Base-by-base conservation (phyloP, 2,797 vertebrate species). In the Notolepis coatsorum region DNA sequence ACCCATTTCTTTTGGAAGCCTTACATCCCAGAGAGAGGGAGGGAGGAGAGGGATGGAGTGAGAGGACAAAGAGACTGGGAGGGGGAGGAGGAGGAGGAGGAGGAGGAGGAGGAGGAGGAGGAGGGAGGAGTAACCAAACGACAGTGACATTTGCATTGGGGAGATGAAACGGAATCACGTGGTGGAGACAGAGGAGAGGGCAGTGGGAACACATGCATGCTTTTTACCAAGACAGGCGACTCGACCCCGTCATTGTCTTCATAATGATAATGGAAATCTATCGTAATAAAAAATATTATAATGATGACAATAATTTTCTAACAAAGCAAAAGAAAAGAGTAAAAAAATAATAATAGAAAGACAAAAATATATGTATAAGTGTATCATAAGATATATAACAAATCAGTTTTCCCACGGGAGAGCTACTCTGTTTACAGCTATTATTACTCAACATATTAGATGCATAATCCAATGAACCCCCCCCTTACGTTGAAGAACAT, bases 191-290 rank as follows among this genome's bases (percentile, higher is more conserved):
- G 76, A 47, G 80, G 71, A 71, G 75, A 77, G 67, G 63, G 42
- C 58, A 80, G 71, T 53, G 51, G 73, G 88, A 88, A 89, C 75
- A 89, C 75, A 82, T 92, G 93, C 93, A 94, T 94, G 93, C 91
- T 91, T 88, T 90, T 90, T 88, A 86, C 80, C 72, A 85, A 77
- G 78, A 90, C 80, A 73, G 86, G 65, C 80, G 80, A 89, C 74
- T 68, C 30, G 47, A 84, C 75, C 84, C 78, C 61, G 81, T 86
- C 87, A 80, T 84, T 69, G 71, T 84, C 86, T 81, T 71, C n/a
- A 87, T 70, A 76, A 88, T 64, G 66, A 84, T 79, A 81, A 86
- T 74, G 53, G 80, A 87, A 81, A 88, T 65, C 75, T 62, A 83
- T 68, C 73, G 70, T 83, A 82, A 78, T 73, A 84, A 82, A 84